A percentile compares a stretch with the other conserved stretches of the same genome.
phyloP scores from a whole-genome alignment of 2,113 vertebrate species.

The Mobula birostris region DNA sequence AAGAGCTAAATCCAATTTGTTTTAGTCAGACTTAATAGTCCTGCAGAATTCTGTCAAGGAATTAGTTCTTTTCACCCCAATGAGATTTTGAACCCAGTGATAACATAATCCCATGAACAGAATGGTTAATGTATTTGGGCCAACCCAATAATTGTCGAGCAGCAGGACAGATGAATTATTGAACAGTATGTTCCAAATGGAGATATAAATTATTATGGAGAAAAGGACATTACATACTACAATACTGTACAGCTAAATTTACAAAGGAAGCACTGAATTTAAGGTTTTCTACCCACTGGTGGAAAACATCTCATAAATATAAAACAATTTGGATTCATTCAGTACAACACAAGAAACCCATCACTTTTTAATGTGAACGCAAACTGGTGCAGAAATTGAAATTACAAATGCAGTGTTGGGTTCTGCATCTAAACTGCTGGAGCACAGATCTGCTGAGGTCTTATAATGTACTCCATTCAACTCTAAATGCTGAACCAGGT shows the following conservation, averaged over 20 bases:
- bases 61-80: background rate
- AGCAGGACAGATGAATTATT: background rate
- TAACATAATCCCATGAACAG: background rate
- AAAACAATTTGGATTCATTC: background rate
- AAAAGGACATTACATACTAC: background rate
- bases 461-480: background rate
- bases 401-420: background rate
- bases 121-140: background rate
- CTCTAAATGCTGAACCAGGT: background rate
- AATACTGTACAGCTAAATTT: background rate
- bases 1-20: background rate
- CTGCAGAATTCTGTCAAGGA: background rate
- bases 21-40: background rate
- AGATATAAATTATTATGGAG: background rate
- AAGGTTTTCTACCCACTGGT: background rate
- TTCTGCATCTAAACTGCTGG: background rate
- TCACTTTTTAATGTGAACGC: background rate
- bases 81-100: background rate
- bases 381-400: background rate
- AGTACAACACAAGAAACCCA: background rate
- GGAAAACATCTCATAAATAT: background rate
- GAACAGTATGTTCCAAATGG: background rate
- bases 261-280: background rate
- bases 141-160: background rate
- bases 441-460: background rate